These are phyloP conservation scores for Nothobranchius furzeri DNA, from an alignment of 2,113 vertebrate genomes.

Conservation along the genomic window DNA sequence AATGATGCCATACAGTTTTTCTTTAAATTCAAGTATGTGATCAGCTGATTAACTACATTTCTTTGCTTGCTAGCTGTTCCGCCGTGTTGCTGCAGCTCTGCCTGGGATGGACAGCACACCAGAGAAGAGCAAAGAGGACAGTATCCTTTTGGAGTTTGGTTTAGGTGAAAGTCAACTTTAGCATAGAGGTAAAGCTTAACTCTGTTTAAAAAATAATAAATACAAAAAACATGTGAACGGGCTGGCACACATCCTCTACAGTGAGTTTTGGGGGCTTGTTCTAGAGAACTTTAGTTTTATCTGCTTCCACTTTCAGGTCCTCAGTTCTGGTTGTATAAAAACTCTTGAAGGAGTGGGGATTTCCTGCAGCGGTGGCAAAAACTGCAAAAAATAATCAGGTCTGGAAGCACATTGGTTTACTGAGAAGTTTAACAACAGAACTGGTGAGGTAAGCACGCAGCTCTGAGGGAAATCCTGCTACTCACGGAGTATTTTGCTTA, in stretches of 20 bases:
- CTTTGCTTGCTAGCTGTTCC: constrained; percentile 82
- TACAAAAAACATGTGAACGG: no score
- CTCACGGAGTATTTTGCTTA: constrained; percentile 72
- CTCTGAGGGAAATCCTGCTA: constrained; percentile 40
- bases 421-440: no score
- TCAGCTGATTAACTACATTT: not conserved
- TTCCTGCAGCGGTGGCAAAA: not conserved
- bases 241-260: no score
- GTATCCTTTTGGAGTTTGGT: constrained; percentile 79
- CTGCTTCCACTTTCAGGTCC: not conserved
- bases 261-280: not conserved
- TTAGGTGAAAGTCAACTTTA: not conserved
- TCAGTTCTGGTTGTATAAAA: not conserved
- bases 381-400: not conserved
- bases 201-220: no score
- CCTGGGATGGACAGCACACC: constrained; percentile 88
- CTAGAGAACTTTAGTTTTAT: not conserved
- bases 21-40: no score
- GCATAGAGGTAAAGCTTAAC: not conserved
- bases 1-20: no score
- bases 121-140: constrained; percentile 90
- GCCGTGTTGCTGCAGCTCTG: constrained; percentile 86
- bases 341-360: not conserved
- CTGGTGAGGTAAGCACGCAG: not conserved
- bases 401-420: not conserved